phyloP scores from a whole-genome alignment of 2,888 invertebrate genomes.

The Troglohyphantes excavatus region DNA sequence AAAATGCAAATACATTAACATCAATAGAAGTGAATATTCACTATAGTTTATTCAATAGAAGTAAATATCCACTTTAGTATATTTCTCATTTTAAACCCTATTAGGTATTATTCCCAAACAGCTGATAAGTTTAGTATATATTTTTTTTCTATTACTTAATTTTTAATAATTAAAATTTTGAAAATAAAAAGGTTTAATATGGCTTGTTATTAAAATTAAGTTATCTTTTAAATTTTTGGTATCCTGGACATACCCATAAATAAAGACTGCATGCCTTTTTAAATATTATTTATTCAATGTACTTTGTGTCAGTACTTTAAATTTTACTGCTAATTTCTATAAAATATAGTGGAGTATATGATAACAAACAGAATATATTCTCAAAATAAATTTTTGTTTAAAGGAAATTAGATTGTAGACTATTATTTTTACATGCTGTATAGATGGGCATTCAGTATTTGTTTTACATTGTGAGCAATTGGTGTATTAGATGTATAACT shows the following conservation, averaged over 20 bases:
- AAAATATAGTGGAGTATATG: not conserved
- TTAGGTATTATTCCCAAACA: no score
- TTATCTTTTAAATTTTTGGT: not conserved
- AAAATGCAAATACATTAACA: no score
- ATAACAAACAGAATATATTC: not conserved
- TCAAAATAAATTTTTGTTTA: not conserved
- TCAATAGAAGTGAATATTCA: no score
- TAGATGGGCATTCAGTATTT: not conserved
- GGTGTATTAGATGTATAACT: not conserved
- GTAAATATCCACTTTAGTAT: no score
- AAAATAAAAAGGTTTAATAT: no score
- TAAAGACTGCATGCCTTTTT: not conserved
- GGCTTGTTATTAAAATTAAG: not conserved
- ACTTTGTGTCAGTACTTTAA: not conserved
- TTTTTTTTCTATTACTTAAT: no score
- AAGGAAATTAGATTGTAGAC: not conserved
- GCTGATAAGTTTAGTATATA: no score
- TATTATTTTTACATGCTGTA: not conserved
- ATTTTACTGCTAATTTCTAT: not conserved
- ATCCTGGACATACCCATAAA: not conserved
- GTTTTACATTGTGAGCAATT: not conserved
- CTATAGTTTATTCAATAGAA: no score
- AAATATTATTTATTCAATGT: not conserved
- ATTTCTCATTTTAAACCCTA: no score
- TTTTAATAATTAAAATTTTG: no score